Percentiles rank a stretch among this genome's conserved stretches.
These are phyloP conservation scores for Hemithea aestivaria DNA, from an alignment of 2,888 invertebrate genomes.

Conservation along the genomic window DNA sequence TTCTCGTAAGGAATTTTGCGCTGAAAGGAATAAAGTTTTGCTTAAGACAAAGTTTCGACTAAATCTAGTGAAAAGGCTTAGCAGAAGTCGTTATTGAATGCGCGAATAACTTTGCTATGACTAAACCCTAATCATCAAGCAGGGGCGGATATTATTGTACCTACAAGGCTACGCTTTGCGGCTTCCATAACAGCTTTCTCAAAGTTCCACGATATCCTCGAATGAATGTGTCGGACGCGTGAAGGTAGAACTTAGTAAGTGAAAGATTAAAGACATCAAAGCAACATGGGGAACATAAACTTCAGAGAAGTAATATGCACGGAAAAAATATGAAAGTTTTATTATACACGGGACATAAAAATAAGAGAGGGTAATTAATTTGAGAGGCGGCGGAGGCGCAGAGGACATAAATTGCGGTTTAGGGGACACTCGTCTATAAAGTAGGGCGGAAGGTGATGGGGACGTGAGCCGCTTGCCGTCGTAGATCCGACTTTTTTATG, in stretches of 20 bases:
- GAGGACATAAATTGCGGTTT: slow-evolving; percentile 63
- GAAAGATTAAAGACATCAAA: slow-evolving; percentile 21
- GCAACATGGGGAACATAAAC: slow-evolving; percentile 19
- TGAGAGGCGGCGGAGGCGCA: slow-evolving; percentile 41
- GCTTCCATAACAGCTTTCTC: slow-evolving; percentile 4
- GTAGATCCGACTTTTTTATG: slow-evolving; percentile 71
- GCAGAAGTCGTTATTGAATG: slow-evolving; percentile 15
- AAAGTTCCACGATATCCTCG: slow-evolving; percentile 1
- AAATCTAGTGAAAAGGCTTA: slow-evolving; percentile 23
- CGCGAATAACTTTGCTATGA: slow-evolving; percentile 8
- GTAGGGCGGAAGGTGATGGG: slow-evolving; percentile 62
- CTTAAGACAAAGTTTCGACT: slow-evolving; percentile 21
- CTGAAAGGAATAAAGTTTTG: slow-evolving; percentile 22
- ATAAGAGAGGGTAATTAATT: slow-evolving; percentile 42
- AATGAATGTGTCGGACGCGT: slow-evolving; percentile 4
- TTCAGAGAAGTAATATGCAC: slow-evolving; percentile 27
- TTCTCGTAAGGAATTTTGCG: slow-evolving; percentile 16
- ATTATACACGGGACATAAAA: slow-evolving; percentile 41
- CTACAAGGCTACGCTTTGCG: slow-evolving; percentile 3
- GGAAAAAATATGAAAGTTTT: slow-evolving; percentile 19
- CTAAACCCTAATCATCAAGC: slow-evolving; percentile 9
- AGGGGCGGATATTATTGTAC: slow-evolving; percentile 5
- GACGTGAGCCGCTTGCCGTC: slow-evolving; percentile 52
- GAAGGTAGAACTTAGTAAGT: slow-evolving; percentile 15
- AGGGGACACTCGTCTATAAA: slow-evolving; percentile 64